phyloP scores from a whole-genome alignment of 2,888 invertebrate species.

The Drosophila anceps region DNA sequence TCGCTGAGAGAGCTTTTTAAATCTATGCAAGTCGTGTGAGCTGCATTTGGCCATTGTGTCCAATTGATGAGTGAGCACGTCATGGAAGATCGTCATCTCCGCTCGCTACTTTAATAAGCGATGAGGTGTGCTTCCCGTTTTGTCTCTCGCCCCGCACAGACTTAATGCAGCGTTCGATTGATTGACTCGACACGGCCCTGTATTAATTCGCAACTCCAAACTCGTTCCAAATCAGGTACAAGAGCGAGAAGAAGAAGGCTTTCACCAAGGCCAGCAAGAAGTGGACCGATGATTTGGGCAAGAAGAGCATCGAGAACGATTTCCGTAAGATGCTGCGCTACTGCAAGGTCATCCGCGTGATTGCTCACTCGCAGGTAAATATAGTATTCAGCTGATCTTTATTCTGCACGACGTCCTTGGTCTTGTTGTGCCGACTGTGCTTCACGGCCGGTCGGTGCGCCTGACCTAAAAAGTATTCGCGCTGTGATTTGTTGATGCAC shows the following conservation, averaged over 20 bases:
- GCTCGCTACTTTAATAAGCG: conserved; percentile 87
- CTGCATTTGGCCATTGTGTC: conserved; percentile 52
- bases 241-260: conserved; percentile 99
- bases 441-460: conserved; percentile 62
- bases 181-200: conserved; percentile 32
- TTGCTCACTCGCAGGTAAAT: conserved; percentile 98
- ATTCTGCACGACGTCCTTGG: conserved; percentile 83
- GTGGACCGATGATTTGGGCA: conserved; percentile 98
- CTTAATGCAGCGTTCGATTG: conserved; percentile 44
- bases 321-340: conserved; percentile 99
- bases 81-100: conserved; percentile 87
- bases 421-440: conserved; percentile 66
- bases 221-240: conserved; percentile 91
- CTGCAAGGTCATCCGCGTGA: conserved; percentile 97
- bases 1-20: conserved; percentile 88
- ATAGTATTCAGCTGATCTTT: conserved; percentile 15
- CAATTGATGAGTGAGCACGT: conserved; percentile 81
- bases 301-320: conserved; percentile 98
- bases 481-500: conserved; percentile 81
- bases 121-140: conserved; percentile 89
- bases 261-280: conserved; percentile 99
- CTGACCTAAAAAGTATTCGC: conserved; percentile 83
- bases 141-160: conserved; percentile 76
- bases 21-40: conserved; percentile 84
- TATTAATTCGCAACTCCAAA: conserved; percentile 50